phyloP scores from a whole-genome alignment of 64 coral and sea anemone genomes.

The Stichodactyla helianthus region DNA sequence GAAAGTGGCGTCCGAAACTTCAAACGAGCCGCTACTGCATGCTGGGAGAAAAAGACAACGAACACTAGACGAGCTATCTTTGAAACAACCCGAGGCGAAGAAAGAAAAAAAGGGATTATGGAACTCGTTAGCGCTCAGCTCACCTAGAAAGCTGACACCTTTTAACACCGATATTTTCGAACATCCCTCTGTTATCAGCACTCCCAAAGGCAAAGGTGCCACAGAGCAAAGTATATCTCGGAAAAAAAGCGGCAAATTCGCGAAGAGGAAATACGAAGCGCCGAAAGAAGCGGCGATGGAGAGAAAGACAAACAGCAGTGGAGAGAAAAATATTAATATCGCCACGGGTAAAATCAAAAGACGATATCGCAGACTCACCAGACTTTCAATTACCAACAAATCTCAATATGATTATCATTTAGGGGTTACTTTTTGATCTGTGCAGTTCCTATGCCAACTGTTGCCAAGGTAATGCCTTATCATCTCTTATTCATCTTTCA shows the following conservation, averaged over 20 bases:
- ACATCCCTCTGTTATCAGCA: neutral
- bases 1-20: neutral
- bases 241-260: neutral
- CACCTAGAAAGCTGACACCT: neutral
- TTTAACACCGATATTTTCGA: neutral
- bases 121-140: neutral
- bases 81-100: neutral
- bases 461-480: neutral
- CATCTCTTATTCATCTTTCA: neutral
- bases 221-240: neutral
- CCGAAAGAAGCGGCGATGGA: neutral
- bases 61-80: neutral
- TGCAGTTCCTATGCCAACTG: neutral
- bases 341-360: neutral
- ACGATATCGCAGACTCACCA: neutral
- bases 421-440: slow-evolving; percentile 3
- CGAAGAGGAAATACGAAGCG: neutral
- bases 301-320: neutral
- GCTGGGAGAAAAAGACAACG: slow-evolving; percentile 4
- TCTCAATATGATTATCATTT: slow-evolving; percentile 12
- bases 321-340: neutral
- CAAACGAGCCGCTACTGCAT: neutral
- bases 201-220: neutral
- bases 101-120: neutral
- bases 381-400: neutral